Percentiles rank a stretch among this genome's conserved stretches.
phyloP scores from a whole-genome alignment of 2,797 vertebrate species.

The Schizopygopsis pylzovi region DNA sequence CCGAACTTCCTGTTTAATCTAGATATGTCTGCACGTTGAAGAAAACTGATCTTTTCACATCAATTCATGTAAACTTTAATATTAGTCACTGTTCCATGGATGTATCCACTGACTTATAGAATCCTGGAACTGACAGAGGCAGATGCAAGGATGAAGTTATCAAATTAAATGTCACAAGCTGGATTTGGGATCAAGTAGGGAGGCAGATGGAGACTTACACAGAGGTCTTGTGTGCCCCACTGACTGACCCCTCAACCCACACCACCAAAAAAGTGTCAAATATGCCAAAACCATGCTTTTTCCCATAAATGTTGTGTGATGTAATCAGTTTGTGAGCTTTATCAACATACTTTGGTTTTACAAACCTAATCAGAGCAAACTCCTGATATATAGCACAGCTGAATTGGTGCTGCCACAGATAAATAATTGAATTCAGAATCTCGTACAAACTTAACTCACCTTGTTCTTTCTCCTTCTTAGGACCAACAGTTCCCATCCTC shows the following conservation, averaged over 20 bases:
- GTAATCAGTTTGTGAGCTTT: background rate
- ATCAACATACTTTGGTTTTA: background rate
- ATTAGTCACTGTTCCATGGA: background rate
- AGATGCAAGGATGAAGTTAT: slow-evolving; percentile 3
- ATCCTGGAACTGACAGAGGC: background rate
- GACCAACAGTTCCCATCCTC: slow-evolving; percentile 58
- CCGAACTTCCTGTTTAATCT: background rate
- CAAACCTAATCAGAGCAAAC: background rate
- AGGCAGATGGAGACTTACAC: background rate
- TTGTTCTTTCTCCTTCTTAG: slow-evolving; percentile 67
- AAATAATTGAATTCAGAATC: background rate
- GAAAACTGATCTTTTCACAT: background rate
- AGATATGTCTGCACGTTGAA: background rate
- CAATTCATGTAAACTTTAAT: background rate
- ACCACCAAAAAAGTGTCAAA: background rate
- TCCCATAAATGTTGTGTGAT: background rate
- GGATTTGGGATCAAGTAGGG: background rate
- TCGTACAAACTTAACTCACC: slow-evolving; percentile 66
- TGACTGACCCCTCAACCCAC: background rate
- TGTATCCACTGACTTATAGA: background rate
- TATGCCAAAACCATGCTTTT: background rate
- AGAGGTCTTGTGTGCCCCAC: background rate
- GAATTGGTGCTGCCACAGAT: background rate
- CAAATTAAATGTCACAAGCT: slow-evolving; percentile 4
- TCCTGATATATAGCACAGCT: background rate